These are phyloP conservation scores for Ammodytes marinus DNA, from an alignment of 2,113 vertebrate genomes.

Conservation along the genomic window DNA sequence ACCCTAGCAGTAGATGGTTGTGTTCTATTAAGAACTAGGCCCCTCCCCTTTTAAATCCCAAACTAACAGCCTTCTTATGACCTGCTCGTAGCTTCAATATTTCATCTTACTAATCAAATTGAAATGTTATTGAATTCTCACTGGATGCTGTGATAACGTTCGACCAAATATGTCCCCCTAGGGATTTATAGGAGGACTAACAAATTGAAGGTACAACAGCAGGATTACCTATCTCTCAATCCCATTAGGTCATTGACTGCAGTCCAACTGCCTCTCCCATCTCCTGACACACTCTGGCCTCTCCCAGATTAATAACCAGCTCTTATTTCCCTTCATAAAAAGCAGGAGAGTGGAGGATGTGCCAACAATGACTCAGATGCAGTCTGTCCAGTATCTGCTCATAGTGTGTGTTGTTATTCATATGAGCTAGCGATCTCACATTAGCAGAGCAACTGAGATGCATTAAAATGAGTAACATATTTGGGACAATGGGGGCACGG, in stretches of 20 bases:
- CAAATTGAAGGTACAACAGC: constrained; percentile 33
- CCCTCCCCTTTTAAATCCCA: not conserved
- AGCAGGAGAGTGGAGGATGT: constrained; percentile 28
- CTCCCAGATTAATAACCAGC: constrained; percentile 66
- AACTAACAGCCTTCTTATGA: not conserved
- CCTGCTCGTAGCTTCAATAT: not conserved
- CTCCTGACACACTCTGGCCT: constrained; percentile 63
- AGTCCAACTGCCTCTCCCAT: constrained; percentile 58
- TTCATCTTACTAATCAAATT: not conserved
- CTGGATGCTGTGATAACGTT: not conserved
- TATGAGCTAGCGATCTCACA: constrained; percentile 21
- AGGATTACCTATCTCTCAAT: constrained; percentile 49
- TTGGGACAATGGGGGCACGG: not conserved
- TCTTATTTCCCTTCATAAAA: constrained; percentile 71
- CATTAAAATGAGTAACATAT: constrained; percentile 4
- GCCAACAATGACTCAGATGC: constrained; percentile 70
- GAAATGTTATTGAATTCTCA: not conserved
- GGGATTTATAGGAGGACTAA: constrained; percentile 5
- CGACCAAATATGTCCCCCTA: not conserved
- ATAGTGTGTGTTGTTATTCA: constrained; percentile 28
- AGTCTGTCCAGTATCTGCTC: constrained; percentile 53
- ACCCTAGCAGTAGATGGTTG: not conserved
- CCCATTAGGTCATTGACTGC: constrained; percentile 60
- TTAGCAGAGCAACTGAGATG: constrained; percentile 11
- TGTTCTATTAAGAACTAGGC: not conserved